phyloP scores from a whole-genome alignment of 2,797 vertebrate genomes.

The Sternotherus odoratus region DNA sequence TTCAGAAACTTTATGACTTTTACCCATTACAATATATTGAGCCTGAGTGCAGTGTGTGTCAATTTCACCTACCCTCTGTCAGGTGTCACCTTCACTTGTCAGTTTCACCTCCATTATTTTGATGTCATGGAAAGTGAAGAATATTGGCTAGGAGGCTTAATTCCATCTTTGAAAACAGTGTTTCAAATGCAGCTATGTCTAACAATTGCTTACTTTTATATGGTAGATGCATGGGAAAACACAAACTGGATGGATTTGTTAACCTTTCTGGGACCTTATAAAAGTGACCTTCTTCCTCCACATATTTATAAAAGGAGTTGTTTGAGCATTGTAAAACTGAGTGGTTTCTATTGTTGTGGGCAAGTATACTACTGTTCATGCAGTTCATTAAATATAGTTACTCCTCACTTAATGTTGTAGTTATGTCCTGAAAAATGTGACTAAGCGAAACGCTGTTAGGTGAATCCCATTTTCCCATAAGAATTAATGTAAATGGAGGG shows the following conservation, averaged over 20 bases:
- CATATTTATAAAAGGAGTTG: not conserved
- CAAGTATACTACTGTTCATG: not conserved
- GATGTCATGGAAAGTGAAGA: fast-evolving
- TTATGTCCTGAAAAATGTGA: too few relatives aligned
- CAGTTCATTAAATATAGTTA: not conserved
- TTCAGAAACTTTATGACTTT: not conserved
- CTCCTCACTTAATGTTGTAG: too few relatives aligned
- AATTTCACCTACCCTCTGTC: not conserved
- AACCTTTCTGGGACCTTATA: not conserved
- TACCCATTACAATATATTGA: fast-evolving
- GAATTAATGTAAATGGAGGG: too few relatives aligned
- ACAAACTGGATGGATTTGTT: not conserved
- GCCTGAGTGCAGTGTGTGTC: fast-evolving
- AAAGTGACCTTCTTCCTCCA: not conserved
- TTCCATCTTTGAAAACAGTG: not conserved
- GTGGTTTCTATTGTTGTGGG: not conserved
- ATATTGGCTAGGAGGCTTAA: not conserved
- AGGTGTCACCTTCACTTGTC: not conserved
- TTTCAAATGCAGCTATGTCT: not conserved
- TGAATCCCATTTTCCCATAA: too few relatives aligned
- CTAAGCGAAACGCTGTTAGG: too few relatives aligned
- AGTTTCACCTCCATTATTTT: not conserved
- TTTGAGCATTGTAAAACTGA: not conserved
- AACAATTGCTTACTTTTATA: not conserved
- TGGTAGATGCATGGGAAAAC: not conserved